These are phyloP conservation scores for Microcebus ravelobensis DNA, from an alignment of 2,113 vertebrate genomes.

Conservation along the genomic window DNA sequence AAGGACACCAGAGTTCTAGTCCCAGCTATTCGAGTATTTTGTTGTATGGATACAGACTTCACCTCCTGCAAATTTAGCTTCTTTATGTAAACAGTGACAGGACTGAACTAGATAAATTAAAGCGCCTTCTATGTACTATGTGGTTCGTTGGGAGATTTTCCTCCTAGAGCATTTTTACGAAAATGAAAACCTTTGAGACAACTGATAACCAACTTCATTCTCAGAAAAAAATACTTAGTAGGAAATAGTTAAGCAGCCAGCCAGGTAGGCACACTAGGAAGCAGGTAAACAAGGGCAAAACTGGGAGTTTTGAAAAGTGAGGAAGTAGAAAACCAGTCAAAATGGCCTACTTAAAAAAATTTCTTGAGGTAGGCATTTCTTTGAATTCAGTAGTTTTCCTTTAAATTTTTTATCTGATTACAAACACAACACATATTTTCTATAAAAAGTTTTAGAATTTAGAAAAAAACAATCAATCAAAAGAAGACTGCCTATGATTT, in stretches of 20 bases:
- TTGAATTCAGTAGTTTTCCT: background rate
- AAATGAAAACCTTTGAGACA: constrained; percentile 22
- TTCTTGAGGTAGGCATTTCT: background rate
- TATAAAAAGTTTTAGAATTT: constrained; percentile 7
- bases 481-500: constrained; percentile 2
- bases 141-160: background rate
- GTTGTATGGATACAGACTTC: background rate
- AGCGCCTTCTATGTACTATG: background rate
- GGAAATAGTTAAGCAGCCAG: background rate
- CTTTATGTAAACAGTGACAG: background rate
- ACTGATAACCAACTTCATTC: background rate
- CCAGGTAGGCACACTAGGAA: background rate
- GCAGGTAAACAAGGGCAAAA: background rate
- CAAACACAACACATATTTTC: background rate
- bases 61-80: background rate
- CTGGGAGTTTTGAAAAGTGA: background rate
- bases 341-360: background rate
- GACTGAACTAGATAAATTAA: background rate
- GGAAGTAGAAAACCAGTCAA: constrained; percentile 19
- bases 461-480: background rate
- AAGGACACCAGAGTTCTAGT: background rate
- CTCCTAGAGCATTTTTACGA: background rate
- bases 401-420: background rate
- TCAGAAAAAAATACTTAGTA: background rate
- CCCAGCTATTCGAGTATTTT: background rate